Percentiles rank a stretch among this genome's conserved stretches.
Conservation (phyloP, 2,797 vertebrate genomes). For the Argentina silus region DNA sequence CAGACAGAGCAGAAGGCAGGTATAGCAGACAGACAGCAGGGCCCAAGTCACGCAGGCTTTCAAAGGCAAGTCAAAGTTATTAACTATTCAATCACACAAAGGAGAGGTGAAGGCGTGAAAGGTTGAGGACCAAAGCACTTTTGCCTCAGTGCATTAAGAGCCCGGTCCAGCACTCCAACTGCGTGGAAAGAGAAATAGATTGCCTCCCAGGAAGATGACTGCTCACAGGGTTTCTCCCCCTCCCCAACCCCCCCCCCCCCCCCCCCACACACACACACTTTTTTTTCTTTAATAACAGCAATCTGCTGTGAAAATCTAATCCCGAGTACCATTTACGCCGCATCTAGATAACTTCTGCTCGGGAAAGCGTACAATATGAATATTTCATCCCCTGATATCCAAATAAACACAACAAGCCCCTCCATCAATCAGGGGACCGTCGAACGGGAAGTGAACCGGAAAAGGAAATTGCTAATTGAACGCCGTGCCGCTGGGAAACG, state of each 20-base stretch:
- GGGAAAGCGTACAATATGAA: conserved; percentile 81
- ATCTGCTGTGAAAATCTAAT: conserved; percentile 86
- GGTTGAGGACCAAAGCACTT: conserved; percentile 84
- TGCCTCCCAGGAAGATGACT: conserved; percentile 82
- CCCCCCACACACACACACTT: too few relatives aligned
- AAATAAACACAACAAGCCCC: conserved; percentile 78
- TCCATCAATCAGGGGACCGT: conserved; percentile 71
- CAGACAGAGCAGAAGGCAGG: conserved; percentile 40
- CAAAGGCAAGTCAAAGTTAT: conserved; percentile 81
- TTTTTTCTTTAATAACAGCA: conserved; percentile 81
- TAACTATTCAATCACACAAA: conserved; percentile 86
- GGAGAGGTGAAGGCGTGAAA: conserved; percentile 82
- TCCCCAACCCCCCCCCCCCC: too few relatives aligned
- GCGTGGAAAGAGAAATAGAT: conserved; percentile 81
- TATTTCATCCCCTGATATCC: conserved; percentile 81
- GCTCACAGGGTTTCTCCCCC: conserved; percentile 63
- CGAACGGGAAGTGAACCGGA: conserved; percentile 69
- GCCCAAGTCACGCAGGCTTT: conserved; percentile 68
- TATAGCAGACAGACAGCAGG: conserved; percentile 52
- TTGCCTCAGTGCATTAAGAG: conserved; percentile 86
- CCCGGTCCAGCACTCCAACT: conserved; percentile 72
- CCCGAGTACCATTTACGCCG: conserved; percentile 82
- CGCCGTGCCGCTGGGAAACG: conserved; percentile 47
- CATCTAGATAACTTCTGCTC: conserved; percentile 82
- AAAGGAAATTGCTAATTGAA: conserved; percentile 78